Evolutionary conservation across 2,888 invertebrate species (phyloP).

Genomic region (Eumerus sabulonum): DNA sequence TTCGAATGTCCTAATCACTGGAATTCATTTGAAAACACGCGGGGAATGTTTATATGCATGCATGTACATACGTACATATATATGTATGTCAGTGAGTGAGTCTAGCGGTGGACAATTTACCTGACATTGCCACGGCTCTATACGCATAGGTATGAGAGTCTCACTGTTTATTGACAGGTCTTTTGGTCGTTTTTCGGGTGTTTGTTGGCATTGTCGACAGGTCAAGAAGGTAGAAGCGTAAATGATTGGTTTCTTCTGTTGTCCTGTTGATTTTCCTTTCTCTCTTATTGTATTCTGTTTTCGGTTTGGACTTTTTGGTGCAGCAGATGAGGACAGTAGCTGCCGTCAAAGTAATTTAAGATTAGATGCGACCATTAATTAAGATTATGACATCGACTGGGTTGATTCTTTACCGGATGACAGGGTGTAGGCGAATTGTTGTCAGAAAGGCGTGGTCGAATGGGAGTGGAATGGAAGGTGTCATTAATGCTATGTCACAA

Average conservation of each 20-base stretch:
- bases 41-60: constrained; percentile 48
- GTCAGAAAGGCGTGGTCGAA: constrained; percentile 11
- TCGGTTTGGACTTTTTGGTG: no score
- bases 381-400: constrained; percentile 55
- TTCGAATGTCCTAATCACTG: constrained; percentile 60
- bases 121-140: constrained; percentile 19
- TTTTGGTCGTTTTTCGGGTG: constrained; percentile 16
- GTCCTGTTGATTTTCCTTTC: no score
- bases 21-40: constrained; percentile 61
- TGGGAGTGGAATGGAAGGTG: constrained; percentile 1
- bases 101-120: constrained; percentile 43
- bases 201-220: constrained; percentile 53
- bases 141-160: constrained; percentile 40
- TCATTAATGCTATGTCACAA: no score
- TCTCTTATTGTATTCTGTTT: constrained; percentile 10
- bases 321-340: constrained; percentile 53
- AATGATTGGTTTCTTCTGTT: constrained; percentile 37
- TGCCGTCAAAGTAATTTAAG: constrained; percentile 50
- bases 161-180: constrained; percentile 55
- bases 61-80: no score
- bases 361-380: constrained; percentile 52
- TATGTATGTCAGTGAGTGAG: no score
- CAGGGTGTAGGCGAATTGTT: constrained; percentile 15
- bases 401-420: constrained; percentile 25
- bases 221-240: constrained; percentile 50